phyloP scores from a whole-genome alignment of 2,797 vertebrate genomes.

The Peromyscus aztecus region DNA sequence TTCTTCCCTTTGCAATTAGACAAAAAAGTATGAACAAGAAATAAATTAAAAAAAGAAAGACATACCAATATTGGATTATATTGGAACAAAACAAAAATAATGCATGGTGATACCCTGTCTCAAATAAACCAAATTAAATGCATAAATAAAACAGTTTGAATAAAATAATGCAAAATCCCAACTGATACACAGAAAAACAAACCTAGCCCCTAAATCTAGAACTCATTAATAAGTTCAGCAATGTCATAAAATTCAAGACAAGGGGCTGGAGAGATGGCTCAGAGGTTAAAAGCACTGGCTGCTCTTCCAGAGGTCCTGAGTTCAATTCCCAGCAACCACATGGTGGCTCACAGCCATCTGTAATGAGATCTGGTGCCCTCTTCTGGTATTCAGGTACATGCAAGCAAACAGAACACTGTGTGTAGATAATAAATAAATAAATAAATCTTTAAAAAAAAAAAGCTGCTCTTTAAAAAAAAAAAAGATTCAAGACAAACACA shows the following conservation, averaged over 20 bases:
- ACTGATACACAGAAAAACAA: neutral
- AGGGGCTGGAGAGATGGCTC: too few species aligned
- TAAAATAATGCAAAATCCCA: neutral
- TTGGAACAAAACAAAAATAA: neutral
- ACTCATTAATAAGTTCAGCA: neutral
- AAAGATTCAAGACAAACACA: neutral
- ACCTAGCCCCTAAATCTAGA: neutral
- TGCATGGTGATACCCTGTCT: neutral
- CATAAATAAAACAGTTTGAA: neutral
- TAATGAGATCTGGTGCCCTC: too few species aligned
- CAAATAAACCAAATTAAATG: neutral
- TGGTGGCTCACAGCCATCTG: too few species aligned
- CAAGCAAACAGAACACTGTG: too few species aligned
- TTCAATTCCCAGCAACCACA: too few species aligned
- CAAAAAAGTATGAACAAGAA: neutral
- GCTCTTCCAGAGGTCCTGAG: too few species aligned
- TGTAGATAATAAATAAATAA: too few species aligned
- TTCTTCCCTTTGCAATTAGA: neutral
- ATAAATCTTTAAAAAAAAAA: too few species aligned
- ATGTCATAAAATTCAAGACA: neutral
- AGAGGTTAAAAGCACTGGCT: too few species aligned
- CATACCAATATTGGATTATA: neutral
- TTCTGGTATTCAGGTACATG: too few species aligned
- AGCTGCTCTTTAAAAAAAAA: too few species aligned
- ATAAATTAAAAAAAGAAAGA: neutral